Percentiles rank a stretch among this genome's conserved stretches.
These are phyloP conservation scores for Propithecus perrieri DNA, from an alignment of 2,797 vertebrate species.

Conservation along the genomic window DNA sequence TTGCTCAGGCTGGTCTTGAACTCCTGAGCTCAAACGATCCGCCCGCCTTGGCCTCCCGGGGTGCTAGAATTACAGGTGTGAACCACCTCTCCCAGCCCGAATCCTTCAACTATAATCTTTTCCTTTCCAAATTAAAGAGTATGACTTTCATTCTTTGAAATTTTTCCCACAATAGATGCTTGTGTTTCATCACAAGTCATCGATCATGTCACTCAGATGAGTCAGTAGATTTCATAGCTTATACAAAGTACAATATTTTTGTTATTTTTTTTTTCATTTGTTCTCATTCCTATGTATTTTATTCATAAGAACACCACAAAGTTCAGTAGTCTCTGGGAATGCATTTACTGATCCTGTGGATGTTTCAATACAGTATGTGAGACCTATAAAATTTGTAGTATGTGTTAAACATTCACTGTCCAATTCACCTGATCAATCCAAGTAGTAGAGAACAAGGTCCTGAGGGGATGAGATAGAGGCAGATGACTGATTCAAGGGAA, in stretches of 20 bases:
- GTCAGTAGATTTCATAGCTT: background rate
- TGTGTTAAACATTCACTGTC: background rate
- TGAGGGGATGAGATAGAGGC: background rate
- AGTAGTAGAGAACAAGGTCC: background rate
- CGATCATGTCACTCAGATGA: constrained; percentile 6
- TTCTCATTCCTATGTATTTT: background rate
- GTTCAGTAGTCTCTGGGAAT: background rate
- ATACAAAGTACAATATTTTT: background rate
- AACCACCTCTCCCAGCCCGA: background rate
- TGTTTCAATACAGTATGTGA: background rate
- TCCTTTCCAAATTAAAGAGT: constrained; percentile 48
- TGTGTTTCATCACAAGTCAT: background rate
- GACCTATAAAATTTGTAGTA: background rate
- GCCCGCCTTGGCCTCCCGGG: too few species aligned
- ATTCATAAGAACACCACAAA: background rate
- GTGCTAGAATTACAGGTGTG: too few species aligned
- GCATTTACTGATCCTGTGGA: background rate
- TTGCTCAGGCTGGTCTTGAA: too few species aligned
- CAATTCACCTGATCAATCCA: background rate
- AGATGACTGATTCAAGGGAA: background rate
- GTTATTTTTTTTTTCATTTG: background rate
- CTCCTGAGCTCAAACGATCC: too few species aligned
- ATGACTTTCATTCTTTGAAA: constrained; percentile 49
- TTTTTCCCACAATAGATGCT: constrained; percentile 21
- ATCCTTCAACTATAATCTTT: background rate